Conservation (phyloP, 2,797 vertebrate species). For the Sarcoramphus papa region DNA sequence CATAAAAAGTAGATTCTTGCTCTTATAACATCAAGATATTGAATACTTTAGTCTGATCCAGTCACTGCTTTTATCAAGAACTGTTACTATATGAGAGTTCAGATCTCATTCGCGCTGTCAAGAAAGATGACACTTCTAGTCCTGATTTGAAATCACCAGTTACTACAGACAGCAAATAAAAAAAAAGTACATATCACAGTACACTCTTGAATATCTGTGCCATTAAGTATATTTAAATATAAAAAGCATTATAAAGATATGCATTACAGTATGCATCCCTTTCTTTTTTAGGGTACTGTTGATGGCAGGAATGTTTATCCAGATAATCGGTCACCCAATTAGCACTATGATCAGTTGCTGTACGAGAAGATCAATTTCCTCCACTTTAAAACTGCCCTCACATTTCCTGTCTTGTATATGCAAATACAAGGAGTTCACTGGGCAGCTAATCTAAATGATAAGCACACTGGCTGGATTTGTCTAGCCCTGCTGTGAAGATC, state of each 20-base stretch:
- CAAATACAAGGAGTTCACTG: neutral
- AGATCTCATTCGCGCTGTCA: neutral
- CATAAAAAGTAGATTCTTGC: neutral
- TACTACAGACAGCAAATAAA: neutral
- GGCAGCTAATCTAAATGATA: neutral
- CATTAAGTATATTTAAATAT: neutral
- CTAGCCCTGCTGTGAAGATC: neutral
- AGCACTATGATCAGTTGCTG: neutral
- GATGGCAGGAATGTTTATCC: neutral
- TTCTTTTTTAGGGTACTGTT: neutral
- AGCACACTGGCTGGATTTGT: neutral
- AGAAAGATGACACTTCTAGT: neutral
- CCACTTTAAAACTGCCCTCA: neutral
- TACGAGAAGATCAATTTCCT: neutral
- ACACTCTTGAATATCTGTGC: neutral
- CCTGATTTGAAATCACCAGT: neutral
- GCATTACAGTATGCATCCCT: neutral
- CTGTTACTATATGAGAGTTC: neutral
- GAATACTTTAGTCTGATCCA: neutral
- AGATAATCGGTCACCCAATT: neutral
- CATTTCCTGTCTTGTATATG: accelerated
- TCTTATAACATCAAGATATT: neutral
- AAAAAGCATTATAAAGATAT: neutral
- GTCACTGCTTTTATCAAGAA: neutral
- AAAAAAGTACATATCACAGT: neutral